Base-by-base conservation (phyloP, 2,113 vertebrate genomes). In the Tamias sibiricus region DNA sequence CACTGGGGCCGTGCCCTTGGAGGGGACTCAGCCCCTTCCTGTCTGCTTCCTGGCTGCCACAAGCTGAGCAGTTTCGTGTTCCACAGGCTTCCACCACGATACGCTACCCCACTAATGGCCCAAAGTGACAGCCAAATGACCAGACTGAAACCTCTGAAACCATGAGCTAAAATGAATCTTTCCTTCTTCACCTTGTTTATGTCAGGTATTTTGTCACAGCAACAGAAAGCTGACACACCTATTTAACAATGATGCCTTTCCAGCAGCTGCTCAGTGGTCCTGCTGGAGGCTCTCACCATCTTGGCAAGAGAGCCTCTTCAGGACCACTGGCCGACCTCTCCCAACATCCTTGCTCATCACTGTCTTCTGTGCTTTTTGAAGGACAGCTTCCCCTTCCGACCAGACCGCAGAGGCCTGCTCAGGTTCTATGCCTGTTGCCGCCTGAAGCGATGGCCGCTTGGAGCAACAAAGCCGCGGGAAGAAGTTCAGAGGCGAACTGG, bases 221-320 rank as follows among this genome's bases (percentile, higher is more conserved):
- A 6, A 54, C 59, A 14, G 54, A 66, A 52, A n/a, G 44, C 28
- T 42, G 54, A 52, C 54, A 28, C 6, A 6, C n/a, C 11, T 49
- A 5, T 9, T 8, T 14, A 8, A 54, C 5, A 0, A 32, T 0
- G n/a, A 1, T 0, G 4, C 44, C 1, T 0, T 37, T 32, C 44
- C 52, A 28, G 7, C 3, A 1, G 8, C n/a, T 13, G 1, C 16
- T 35, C 40, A 8, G 2, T 47, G 59, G 30, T n/a, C 37, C 71
- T 2, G 26, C n/a, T 2, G 0, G 35, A 74, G 22, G 17, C 8
- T 32, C 20, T 19, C 30, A 0, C 4, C 19, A 40, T 5, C 17
- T 79, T 14, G 74, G 4, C 49, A 16, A 30, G 26, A 8, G 14
- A 8, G 6, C 59, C 14, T 44, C 57, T 42, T 24, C 28, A 2